Evolutionary conservation across 2,113 vertebrate genomes (phyloP), one percentile per base, ranked within the genome.

Genomic region (Murina feae): DNA sequence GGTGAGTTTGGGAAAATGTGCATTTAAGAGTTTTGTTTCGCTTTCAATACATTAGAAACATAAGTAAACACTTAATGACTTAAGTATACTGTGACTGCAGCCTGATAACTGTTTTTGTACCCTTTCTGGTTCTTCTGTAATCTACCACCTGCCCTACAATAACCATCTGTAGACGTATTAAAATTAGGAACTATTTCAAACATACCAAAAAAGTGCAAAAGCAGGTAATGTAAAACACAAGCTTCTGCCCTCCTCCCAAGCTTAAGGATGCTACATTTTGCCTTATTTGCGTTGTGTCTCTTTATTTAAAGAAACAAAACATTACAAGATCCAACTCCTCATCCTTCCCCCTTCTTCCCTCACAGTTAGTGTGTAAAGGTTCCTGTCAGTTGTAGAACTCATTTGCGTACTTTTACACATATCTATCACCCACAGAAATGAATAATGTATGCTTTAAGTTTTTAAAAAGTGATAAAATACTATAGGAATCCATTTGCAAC

Each of bases 1-100:
- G 98, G 98, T 99, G 97, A 96, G 97, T 97, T 76, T 96, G 81
- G 96, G 74, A 60, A 0, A 0, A 95, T 83, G 11, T 95, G 83
- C 42, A 17, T 71, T 51, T 93, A 79, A 89, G 12, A 82, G 51
- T 87, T 97, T 96, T 91, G 8, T 75, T 94, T 71, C 44, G 5
- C 63, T 95, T 86, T 83, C 21, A 13, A 42, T 94, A 72, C 80
- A 37, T 79, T 93, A 88, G 83, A 71, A 81, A 17, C 72, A 44
- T 65, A 84, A 66, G 49, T 18, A 75, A 47, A 60, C 32, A 91
- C 11, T 90, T 86, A 68, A 68, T 88, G 86, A 66, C 74, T 79
- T 86, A 86, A 91, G 44, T 87, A 74, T 9, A 42, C 18, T 86
- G 14, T 90, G 80, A 90, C n/a, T 69, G 32, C 81, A 83, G 44